Evolutionary conservation across 2,113 vertebrate genomes (phyloP).

Genomic region (Baryphthengus martii): DNA sequence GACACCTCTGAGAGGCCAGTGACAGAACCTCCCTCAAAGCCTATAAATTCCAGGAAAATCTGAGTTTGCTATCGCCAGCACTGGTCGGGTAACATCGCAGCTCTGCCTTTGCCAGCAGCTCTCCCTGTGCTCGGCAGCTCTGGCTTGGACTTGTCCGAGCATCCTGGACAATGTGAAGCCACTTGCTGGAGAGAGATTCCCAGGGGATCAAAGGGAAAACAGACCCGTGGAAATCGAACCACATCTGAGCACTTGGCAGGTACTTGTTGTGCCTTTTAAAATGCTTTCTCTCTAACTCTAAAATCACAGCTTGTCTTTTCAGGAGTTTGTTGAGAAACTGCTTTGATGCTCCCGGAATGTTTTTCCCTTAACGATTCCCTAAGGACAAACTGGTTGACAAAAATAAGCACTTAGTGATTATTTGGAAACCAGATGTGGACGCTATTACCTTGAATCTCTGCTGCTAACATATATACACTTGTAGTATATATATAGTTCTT

Average conservation of each 20-base stretch:
- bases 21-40: not conserved
- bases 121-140: not conserved
- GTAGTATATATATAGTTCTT: not conserved
- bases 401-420: not conserved
- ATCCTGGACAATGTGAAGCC: not conserved
- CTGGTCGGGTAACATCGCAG: not conserved
- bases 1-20: not conserved
- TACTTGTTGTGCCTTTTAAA: not conserved
- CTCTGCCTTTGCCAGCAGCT: not conserved
- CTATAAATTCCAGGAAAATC: not conserved
- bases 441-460: not conserved
- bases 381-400: not conserved
- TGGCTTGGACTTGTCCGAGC: fast-evolving
- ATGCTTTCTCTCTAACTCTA: not conserved
- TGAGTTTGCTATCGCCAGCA: not conserved
- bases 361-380: not conserved
- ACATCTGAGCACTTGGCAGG: not conserved
- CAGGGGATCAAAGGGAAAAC: not conserved
- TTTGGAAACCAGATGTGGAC: not conserved
- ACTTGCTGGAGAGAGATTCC: not conserved
- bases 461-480: not conserved
- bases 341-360: not conserved
- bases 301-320: not conserved
- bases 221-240: not conserved
- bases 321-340: not conserved